Base-by-base conservation (phyloP, 2,888 invertebrate genomes). In the Poecilus cupreus region DNA sequence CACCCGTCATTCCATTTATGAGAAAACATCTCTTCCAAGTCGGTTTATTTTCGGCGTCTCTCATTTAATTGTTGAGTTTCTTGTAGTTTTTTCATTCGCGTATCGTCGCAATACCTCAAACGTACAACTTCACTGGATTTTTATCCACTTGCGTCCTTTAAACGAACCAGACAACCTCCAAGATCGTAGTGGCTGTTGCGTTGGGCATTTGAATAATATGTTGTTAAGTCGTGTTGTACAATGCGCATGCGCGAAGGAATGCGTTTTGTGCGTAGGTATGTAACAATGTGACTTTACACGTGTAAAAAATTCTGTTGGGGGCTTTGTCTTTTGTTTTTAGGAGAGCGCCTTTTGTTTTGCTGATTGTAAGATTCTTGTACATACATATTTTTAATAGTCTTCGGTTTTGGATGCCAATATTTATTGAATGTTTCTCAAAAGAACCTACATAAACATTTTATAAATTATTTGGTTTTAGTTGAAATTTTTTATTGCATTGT, bases 241-340 rank as follows among this genome's bases (percentile, higher is more conserved):
- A 18, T 60, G 60, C 60, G 20, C 60, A 22, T 60, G 60, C 39
- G 60, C 26, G 24, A 22, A 60, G 43, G 43, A 43, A 43, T 46
- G 20, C 26, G 22, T n/a, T 20, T 11, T n/a, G n/a, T n/a, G 13
- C 13, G 60, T 72, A 72, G n/a, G 18, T 72, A 43, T 72, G 46
- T 26, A 72, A 72, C 72, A 72, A 46, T 72, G 72, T 72, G 72
- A 46, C 43, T 72, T 70, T 43, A 46, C 39, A 72, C 20, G 72
- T 72, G 72, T 72, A 72, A 72, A 72, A 72, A 72, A 72, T 72
- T 37, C 43, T 60, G 60, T 22, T 60, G 13, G 5, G 22, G 22
- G n/a, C n/a, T n/a, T n/a, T n/a, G n/a, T 37, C 5, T 60, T 60
- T 60, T 24, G n/a, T 60, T 60, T 24, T 60, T 24, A 6, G 6